Evolutionary conservation across 2,113 vertebrate genomes (phyloP), one percentile per base, ranked within the genome.

Genomic region (Macroglossus sobrinus): DNA sequence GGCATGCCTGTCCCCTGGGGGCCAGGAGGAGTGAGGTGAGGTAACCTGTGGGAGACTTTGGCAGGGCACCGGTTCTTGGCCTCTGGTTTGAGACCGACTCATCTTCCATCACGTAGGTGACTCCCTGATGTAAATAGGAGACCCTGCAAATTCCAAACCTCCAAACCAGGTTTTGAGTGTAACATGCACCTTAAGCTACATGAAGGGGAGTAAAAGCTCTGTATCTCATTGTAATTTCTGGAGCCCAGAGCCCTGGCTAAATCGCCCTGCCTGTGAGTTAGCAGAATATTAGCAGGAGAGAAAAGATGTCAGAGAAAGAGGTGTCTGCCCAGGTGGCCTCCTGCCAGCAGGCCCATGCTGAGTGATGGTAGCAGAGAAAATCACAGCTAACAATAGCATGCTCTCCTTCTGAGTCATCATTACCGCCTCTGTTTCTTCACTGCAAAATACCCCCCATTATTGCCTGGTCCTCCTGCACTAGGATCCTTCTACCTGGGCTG

Each of bases 1-100:
- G n/a, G 12, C 21, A 8, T 21, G 7, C 7, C 12, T 69, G n/a
- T 30, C 43, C 28, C 47, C 57, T 22, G 53, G 61, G 76, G 3
- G 35, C 1, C 22, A 2, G 19, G 5, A 19, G 1, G 38, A 3
- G 13, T 19, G 63, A 22, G 66, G 24, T 19, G 22, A 10, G 12
- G 35, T 59, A 15, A 66, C 11, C 0, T 1, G 2, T 50, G 74
- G 75, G 13, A 68, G 59, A 33, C 5, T 75, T 50, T 50, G 28
- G 74, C 57, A 66, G 72, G 21, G 47, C 0, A 0, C 35, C 33
- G 53, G 72, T 6, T 1, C 53, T 30, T 0, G 2, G 5, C 40
- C 33, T 57, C 9, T 28, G 14, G 45, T 16, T 95, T 18, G 71
- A 15, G 19, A 40, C 3, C 18, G 33, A 61, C 13, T 35, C 0